phyloP scores from a whole-genome alignment of 2,113 vertebrate species.

The Entomyzon cyanotis region DNA sequence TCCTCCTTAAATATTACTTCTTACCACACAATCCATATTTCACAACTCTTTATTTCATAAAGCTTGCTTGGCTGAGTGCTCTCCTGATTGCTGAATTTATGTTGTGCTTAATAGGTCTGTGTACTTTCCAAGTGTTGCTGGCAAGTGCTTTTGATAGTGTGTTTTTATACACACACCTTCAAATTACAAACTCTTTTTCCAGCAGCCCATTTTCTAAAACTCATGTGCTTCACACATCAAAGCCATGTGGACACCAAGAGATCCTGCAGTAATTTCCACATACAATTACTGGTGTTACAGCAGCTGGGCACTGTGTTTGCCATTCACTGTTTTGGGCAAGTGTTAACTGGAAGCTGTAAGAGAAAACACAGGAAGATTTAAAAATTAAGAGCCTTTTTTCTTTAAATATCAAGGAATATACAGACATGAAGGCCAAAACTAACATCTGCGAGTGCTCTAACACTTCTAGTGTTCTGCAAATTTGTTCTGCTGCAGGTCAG shows the following conservation, averaged over 20 bases:
- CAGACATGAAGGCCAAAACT: not conserved
- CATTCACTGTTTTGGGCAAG: not conserved
- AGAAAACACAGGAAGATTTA: not conserved
- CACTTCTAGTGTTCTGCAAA: not conserved
- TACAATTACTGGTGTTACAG: not conserved
- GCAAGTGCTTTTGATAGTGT: not conserved
- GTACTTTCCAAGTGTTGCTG: not conserved
- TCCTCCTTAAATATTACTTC: not conserved
- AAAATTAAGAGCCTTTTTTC: not conserved
- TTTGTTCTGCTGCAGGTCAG: not conserved
- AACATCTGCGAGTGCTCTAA: not conserved
- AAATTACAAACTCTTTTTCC: not conserved
- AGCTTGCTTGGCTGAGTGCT: not conserved
- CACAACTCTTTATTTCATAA: not conserved
- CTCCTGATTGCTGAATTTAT: not conserved
- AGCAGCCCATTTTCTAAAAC: not conserved
- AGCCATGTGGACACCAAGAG: not conserved
- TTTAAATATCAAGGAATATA: not conserved
- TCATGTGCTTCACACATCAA: not conserved
- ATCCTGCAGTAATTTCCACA: not conserved
- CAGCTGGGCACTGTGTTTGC: not conserved
- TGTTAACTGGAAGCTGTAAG: not conserved
- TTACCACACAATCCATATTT: not conserved
- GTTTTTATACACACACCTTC: not conserved
- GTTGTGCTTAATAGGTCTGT: not conserved